Evolutionary conservation across 2,888 invertebrate species (phyloP).

Genomic region (Himalopsyche anomala): DNA sequence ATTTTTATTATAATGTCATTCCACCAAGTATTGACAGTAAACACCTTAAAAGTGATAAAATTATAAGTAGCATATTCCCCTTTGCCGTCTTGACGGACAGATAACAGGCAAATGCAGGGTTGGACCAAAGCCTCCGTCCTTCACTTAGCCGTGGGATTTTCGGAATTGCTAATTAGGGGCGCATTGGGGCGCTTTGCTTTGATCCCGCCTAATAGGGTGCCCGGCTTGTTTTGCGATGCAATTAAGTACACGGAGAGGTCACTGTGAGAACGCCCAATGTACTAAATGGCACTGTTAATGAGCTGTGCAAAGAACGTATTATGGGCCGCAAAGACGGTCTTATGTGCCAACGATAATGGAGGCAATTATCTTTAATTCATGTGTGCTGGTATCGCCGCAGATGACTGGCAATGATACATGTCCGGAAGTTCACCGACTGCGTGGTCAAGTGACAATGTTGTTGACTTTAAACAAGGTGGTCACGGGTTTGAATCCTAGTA

Average conservation of each 20-base stretch:
- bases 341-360: not conserved
- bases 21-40: too few species aligned
- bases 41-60: too few species aligned
- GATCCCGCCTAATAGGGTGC: constrained; percentile 11
- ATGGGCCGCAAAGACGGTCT: not conserved
- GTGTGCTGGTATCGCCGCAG: too few species aligned
- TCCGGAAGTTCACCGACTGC: too few species aligned
- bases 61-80: too few species aligned
- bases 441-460: too few species aligned
- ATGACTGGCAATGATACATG: too few species aligned
- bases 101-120: not conserved
- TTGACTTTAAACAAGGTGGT: too few species aligned
- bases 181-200: constrained; percentile 11
- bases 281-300: not conserved
- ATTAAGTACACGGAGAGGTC: constrained; percentile 5
- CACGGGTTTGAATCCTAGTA: too few species aligned
- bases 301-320: not conserved
- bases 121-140: not conserved
- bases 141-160: constrained; percentile 27
- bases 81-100: not conserved
- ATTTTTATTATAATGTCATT: too few species aligned
- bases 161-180: constrained; percentile 9
- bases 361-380: too few species aligned
- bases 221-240: constrained; percentile 15
- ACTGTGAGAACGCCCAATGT: not conserved